Percentiles rank a stretch among this genome's conserved stretches.
phyloP scores from a whole-genome alignment of 2,888 invertebrate genomes.

The Meghimatium bilineatum region DNA sequence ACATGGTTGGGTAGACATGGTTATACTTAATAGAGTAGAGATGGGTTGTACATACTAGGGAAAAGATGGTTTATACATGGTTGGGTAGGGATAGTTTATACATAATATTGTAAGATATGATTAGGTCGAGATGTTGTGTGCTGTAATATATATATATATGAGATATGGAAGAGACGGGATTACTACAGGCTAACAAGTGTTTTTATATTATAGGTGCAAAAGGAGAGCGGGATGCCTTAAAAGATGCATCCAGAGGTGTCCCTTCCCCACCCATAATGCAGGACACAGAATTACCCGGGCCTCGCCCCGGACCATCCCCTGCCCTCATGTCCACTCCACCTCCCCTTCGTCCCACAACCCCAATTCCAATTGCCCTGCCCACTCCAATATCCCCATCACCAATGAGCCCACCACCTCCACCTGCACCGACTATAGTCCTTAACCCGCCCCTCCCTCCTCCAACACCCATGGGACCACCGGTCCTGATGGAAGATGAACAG shows the following conservation, averaged over 20 bases:
- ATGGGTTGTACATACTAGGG: no score
- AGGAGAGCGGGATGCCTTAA: not conserved
- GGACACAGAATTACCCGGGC: slow-evolving; percentile 22
- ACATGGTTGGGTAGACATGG: no score
- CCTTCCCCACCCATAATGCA: slow-evolving; percentile 21
- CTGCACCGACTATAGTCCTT: not conserved
- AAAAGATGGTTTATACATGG: no score
- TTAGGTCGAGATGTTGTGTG: no score
- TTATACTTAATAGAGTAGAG: no score
- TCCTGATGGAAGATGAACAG: slow-evolving; percentile 73
- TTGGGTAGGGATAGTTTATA: no score
- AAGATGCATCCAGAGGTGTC: not conserved
- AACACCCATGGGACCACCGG: slow-evolving; percentile 22
- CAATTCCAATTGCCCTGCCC: not conserved
- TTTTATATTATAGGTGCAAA: not conserved
- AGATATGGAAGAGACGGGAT: no score
- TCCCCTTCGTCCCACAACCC: slow-evolving; percentile 30
- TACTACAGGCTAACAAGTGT: not conserved
- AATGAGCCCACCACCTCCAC: slow-evolving; percentile 16
- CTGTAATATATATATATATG: no score
- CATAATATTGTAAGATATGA: no score
- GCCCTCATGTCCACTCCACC: slow-evolving; percentile 20
- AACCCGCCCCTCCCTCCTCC: slow-evolving; percentile 14
- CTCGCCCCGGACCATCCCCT: slow-evolving; percentile 2
- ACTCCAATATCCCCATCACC: slow-evolving; percentile 16